phyloP scores from a whole-genome alignment of 2,113 vertebrate species.

The Passer domesticus region DNA sequence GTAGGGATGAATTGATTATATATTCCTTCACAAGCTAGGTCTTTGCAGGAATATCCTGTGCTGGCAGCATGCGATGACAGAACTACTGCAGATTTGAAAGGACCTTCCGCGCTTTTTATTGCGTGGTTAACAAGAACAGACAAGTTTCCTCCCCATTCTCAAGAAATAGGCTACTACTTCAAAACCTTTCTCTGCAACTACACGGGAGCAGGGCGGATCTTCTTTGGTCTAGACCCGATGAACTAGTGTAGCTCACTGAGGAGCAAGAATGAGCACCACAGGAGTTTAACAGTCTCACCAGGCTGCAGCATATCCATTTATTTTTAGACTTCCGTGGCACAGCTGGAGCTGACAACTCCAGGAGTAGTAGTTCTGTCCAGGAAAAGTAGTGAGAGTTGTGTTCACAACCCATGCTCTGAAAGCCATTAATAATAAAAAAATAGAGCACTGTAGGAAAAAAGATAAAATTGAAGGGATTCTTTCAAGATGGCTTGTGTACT shows the following conservation, averaged over 20 bases:
- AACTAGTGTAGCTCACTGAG: slow-evolving; percentile 41
- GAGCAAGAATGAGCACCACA: slow-evolving; percentile 8
- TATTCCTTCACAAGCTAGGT: slow-evolving; percentile 31
- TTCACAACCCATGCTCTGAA: slow-evolving; percentile 10
- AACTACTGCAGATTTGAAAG: slow-evolving; percentile 62
- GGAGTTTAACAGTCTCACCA: slow-evolving; percentile 31
- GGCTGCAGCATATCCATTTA: slow-evolving; percentile 32
- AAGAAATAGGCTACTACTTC: slow-evolving; percentile 36
- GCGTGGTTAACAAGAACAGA: slow-evolving; percentile 57
- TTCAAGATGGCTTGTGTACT: neutral
- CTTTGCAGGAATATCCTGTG: slow-evolving; percentile 41
- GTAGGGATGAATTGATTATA: neutral
- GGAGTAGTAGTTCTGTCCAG: slow-evolving; percentile 25
- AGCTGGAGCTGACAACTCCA: slow-evolving; percentile 46
- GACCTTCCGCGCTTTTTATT: slow-evolving; percentile 35
- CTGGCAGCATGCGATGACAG: slow-evolving; percentile 24
- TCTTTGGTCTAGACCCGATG: slow-evolving; percentile 16
- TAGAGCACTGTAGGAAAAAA: neutral
- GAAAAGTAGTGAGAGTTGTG: slow-evolving; percentile 17
- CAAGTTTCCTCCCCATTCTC: neutral
- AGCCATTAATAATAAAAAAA: slow-evolving; percentile 55
- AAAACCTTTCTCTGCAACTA: slow-evolving; percentile 19
- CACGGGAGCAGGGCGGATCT: neutral
- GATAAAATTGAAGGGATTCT: neutral
- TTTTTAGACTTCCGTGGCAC: slow-evolving; percentile 39